Conservation (phyloP, 53 echinoderm and acorn worm genomes). For the Antedon mediterranea region DNA sequence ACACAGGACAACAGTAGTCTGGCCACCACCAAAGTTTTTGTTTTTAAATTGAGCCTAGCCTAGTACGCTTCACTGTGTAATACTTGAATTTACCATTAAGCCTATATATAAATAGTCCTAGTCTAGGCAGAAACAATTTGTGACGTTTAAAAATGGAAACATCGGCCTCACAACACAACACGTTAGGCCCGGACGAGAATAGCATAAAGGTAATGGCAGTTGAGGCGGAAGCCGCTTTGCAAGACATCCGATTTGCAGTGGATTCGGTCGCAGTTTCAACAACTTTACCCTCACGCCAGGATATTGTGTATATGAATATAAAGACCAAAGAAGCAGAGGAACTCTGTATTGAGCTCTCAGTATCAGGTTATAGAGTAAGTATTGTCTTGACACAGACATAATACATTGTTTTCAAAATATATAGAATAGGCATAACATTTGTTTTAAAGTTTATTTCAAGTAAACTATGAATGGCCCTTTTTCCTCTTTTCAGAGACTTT, state of each 20-base stretch:
- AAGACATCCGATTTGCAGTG: slow-evolving; percentile 78
- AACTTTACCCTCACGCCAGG: slow-evolving; percentile 43
- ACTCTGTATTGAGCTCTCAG: slow-evolving; percentile 82
- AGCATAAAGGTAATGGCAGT: slow-evolving; percentile 77
- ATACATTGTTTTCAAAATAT: neutral
- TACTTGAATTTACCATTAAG: too few relatives aligned
- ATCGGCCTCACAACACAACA: neutral
- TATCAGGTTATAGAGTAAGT: slow-evolving; percentile 86
- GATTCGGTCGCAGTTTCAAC: slow-evolving; percentile 69
- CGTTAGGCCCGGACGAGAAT: slow-evolving; percentile 22
- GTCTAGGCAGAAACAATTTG: too few relatives aligned
- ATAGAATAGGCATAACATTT: neutral
- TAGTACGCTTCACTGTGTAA: too few relatives aligned
- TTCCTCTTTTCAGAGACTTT: neutral
- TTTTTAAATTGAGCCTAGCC: too few relatives aligned
- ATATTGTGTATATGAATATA: slow-evolving; percentile 69
- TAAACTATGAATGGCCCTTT: neutral
- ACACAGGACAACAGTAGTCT: too few relatives aligned
- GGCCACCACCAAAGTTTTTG: too few relatives aligned
- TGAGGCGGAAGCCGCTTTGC: slow-evolving; percentile 75
- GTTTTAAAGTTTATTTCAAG: neutral
- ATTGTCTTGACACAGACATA: neutral
- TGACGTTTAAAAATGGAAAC: too few relatives aligned
- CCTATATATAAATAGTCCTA: too few relatives aligned
- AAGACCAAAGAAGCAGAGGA: slow-evolving; percentile 72